Evolutionary conservation across 2,113 vertebrate species (phyloP).

Genomic region (Myrmecophaga tridactyla): DNA sequence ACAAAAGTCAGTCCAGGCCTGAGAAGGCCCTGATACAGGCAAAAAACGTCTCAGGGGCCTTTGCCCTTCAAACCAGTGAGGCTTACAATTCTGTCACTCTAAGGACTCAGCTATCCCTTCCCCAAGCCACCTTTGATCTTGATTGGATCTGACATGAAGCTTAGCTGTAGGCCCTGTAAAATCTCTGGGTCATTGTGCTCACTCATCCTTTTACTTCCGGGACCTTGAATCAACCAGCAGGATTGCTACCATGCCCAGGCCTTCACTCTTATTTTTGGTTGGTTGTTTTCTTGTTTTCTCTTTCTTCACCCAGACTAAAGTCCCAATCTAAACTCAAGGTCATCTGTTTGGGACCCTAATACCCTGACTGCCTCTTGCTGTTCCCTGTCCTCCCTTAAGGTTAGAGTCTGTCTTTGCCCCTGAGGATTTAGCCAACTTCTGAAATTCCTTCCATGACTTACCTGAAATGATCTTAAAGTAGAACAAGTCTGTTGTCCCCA

Average conservation of each 20-base stretch:
- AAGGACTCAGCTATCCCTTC: neutral
- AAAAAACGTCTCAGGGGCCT: neutral
- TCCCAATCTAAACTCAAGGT: neutral
- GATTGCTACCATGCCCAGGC: neutral
- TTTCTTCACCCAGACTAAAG: neutral
- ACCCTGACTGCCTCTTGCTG: neutral
- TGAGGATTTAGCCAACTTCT: neutral
- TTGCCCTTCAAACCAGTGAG: neutral
- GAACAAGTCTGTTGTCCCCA: neutral
- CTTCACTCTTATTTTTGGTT: neutral
- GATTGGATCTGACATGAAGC: neutral
- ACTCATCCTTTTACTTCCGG: constrained; percentile 23
- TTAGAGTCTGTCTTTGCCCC: neutral
- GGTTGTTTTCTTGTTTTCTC: constrained; percentile 8
- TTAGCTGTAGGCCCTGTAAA: neutral
- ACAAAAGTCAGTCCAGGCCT: neutral
- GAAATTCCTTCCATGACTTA: neutral
- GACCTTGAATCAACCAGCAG: neutral
- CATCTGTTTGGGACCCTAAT: neutral
- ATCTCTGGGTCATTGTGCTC: neutral
- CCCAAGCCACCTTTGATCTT: neutral
- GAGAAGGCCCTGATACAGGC: neutral
- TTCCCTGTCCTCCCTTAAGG: neutral
- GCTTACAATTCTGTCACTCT: neutral
- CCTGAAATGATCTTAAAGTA: constrained; percentile 4